Conservation (phyloP, 30 jellyfish, hydroid and myxozoan genomes). For the Chironex yamaguchii region DNA sequence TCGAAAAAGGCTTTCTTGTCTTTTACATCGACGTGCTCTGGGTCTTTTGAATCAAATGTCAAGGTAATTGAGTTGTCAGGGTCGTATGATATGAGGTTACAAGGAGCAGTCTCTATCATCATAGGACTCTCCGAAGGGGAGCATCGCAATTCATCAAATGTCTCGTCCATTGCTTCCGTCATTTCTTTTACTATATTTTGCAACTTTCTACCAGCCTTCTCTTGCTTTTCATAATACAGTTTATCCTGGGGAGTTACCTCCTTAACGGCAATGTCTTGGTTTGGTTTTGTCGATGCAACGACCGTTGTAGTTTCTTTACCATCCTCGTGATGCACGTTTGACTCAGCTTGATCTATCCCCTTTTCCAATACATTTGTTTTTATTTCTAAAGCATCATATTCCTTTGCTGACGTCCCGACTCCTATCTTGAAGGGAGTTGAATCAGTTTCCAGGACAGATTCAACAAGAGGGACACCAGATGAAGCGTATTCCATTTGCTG, state of each 20-base stretch:
- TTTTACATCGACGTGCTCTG: neutral
- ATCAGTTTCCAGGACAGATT: no score
- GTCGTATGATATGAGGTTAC: neutral
- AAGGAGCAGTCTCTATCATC: neutral
- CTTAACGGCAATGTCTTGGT: no score
- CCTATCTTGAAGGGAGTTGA: no score
- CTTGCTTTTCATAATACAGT: neutral
- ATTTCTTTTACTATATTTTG: neutral
- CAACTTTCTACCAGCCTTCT: neutral
- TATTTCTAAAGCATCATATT: no score
- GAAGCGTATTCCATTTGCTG: no score
- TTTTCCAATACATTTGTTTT: no score
- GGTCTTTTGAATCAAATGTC: neutral
- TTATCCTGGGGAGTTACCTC: neutral
- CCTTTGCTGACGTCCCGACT: no score
- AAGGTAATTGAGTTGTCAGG: neutral
- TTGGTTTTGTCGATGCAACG: no score
- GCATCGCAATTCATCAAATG: neutral
- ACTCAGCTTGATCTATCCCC: no score
- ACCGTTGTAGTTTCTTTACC: no score
- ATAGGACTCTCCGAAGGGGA: neutral
- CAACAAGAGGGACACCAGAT: no score
- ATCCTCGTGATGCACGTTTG: no score
- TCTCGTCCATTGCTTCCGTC: neutral
- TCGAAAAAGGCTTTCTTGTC: neutral